Evolutionary conservation across 2,888 invertebrate species (phyloP), one percentile per base, ranked within the genome.

Genomic region (Drosophila stalkeri): DNA sequence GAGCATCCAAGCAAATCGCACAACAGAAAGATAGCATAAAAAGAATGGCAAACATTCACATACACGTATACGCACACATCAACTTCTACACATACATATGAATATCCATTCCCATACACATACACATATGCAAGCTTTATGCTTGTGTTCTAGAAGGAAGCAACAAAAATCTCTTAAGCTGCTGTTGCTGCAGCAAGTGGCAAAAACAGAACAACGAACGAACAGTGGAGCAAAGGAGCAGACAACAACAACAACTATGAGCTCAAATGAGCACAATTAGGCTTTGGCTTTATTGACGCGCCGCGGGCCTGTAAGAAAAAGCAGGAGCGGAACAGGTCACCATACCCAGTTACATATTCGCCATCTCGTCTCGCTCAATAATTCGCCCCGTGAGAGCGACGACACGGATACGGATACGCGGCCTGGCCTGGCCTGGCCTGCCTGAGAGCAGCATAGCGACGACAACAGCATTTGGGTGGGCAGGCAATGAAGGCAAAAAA

Each of bases 221-320:
- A 55, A 72, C 51, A 54, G 61, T 64, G 44, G 64, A 66, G 75
- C 72, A 72, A 75, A 77, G 82, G 66, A 80, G 66, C 70, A 57
- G 64, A 67, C 63, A 72, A 64, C 57, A 56, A 64, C 62, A 66
- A 18, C 65, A 67, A 16, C 72, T 72, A 54, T 65, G 82, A 82
- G 79, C 76, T 81, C 75, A 87, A 89, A 89, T 85, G 89, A 89
- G 88, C 80, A 85, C 89, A 87, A 87, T 87, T 87, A 87, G 89
- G 88, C 86, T 83, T 80, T 81, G 76, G 81, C 88, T 87, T 82
- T 87, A 84, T 87, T 82, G 88, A 84, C 71, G 81, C 76, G 72
- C 69, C 83, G 76, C 69, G 60, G 72, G 33, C 71, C 64, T 70
- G 54, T 62, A 66, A 52, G 55, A 60, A 74, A 49, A 54, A 81